These are phyloP conservation scores for Pterostichus niger DNA, from an alignment of 2,888 invertebrate genomes.

Conservation along the genomic window DNA sequence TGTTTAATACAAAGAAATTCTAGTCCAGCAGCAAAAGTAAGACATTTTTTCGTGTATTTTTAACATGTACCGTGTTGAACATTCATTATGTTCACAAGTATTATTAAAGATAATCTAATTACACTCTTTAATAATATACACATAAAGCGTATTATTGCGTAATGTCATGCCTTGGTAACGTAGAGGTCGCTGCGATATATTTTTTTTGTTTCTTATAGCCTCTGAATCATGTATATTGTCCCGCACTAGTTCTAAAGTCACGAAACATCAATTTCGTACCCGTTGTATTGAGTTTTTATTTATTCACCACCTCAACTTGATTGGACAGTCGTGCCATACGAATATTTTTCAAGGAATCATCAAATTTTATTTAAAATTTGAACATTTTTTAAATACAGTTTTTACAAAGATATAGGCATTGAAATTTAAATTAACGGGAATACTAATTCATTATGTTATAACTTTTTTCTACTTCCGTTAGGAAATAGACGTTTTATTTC, in stretches of 20 bases:
- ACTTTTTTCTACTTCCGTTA: no score
- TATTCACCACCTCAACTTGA: slow-evolving; percentile 51
- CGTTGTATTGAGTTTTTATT: slow-evolving; percentile 51
- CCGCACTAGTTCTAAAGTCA: slow-evolving; percentile 21
- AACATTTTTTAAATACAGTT: background rate
- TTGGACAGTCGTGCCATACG: slow-evolving; percentile 21
- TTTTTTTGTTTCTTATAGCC: slow-evolving; percentile 37
- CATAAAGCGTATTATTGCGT: slow-evolving; percentile 54
- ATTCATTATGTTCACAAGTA: slow-evolving; percentile 55
- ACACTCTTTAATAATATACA: slow-evolving; percentile 53
- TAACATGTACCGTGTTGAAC: slow-evolving; percentile 39
- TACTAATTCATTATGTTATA: no score
- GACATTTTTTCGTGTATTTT: slow-evolving; percentile 37
- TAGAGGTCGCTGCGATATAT: slow-evolving; percentile 19
- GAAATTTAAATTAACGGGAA: no score
- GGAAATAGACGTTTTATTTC: no score
- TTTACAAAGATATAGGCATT: no score
- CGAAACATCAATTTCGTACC: slow-evolving; percentile 48
- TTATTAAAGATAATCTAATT: slow-evolving; percentile 58
- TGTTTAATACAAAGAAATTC: slow-evolving; percentile 24
- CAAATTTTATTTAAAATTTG: slow-evolving; percentile 10
- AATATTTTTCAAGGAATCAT: slow-evolving; percentile 16
- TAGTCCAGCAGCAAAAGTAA: slow-evolving; percentile 5
- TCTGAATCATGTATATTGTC: background rate
- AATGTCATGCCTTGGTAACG: slow-evolving; percentile 19